These are phyloP conservation scores for Cephus spinipes DNA, from an alignment of 2,888 invertebrate genomes.

Conservation along the genomic window DNA sequence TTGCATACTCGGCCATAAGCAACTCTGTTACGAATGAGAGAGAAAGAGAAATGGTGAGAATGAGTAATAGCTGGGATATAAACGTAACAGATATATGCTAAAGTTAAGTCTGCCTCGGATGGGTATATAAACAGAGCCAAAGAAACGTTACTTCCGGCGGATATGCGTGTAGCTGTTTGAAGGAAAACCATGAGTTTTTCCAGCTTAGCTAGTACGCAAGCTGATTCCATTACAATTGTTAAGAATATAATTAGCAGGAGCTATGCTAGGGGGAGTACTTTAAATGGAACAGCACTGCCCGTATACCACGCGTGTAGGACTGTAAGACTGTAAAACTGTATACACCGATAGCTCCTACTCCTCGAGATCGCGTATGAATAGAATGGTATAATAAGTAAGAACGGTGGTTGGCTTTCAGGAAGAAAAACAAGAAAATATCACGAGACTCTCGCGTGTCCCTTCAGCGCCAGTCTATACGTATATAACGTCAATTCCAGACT, in stretches of 20 bases:
- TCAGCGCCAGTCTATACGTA: neutral
- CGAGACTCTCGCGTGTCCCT: neutral
- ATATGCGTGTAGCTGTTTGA: constrained; percentile 39
- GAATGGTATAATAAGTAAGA: neutral
- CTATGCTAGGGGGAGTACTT: neutral
- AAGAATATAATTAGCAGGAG: neutral
- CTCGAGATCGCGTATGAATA: neutral
- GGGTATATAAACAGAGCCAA: constrained; percentile 11
- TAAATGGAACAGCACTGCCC: neutral
- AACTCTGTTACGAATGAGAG: constrained; percentile 27
- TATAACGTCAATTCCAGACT: neutral
- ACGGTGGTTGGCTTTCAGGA: neutral
- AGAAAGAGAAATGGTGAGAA: constrained; percentile 27
- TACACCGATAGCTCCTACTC: neutral
- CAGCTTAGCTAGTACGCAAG: neutral
- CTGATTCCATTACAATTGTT: constrained; percentile 20
- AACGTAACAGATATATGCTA: constrained; percentile 31
- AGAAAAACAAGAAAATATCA: neutral
- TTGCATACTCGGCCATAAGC: constrained; percentile 40
- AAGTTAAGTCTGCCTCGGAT: too few species aligned
- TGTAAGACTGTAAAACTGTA: neutral
- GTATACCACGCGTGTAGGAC: neutral
- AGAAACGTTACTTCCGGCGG: constrained; percentile 41
- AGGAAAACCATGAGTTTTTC: constrained; percentile 29
- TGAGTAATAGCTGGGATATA: constrained; percentile 39